A percentile compares a stretch with the other conserved stretches of the same genome.
phyloP scores from a whole-genome alignment of 53 echinoderm and acorn worm genomes.

The Mesocentrotus franciscanus region DNA sequence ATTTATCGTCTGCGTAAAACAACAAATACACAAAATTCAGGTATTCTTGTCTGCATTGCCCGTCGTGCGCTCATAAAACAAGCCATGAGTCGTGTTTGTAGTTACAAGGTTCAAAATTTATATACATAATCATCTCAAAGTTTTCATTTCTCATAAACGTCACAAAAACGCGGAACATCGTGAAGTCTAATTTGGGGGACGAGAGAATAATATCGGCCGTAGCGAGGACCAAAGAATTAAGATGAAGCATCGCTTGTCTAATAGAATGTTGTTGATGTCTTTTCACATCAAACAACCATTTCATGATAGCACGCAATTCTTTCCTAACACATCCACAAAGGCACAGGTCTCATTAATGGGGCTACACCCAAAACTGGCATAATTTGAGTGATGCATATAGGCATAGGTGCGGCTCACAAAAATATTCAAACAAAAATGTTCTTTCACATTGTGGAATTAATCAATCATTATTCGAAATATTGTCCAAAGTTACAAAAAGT shows the following conservation, averaged over 20 bases:
- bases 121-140: constrained; percentile 57
- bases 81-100: constrained; percentile 58
- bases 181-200: background rate
- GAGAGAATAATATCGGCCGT: background rate
- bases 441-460: too few species aligned
- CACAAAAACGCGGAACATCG: constrained; percentile 30
- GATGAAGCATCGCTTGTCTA: background rate
- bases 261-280: background rate
- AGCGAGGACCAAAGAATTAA: background rate
- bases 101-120: constrained; percentile 56
- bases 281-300: background rate
- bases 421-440: too few species aligned
- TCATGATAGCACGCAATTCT: background rate
- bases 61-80: constrained; percentile 56
- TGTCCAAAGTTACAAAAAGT: too few species aligned
- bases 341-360: background rate
- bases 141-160: constrained; percentile 58
- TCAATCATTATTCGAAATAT: too few species aligned
- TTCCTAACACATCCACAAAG: background rate
- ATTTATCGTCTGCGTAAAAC: constrained; percentile 64
- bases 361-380: too few species aligned
- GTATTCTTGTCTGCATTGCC: constrained; percentile 36
- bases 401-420: too few species aligned
- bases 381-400: too few species aligned
- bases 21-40: constrained; percentile 69